Evolutionary conservation across 2,888 invertebrate species (phyloP).

Genomic region (Orthosia gracilis): DNA sequence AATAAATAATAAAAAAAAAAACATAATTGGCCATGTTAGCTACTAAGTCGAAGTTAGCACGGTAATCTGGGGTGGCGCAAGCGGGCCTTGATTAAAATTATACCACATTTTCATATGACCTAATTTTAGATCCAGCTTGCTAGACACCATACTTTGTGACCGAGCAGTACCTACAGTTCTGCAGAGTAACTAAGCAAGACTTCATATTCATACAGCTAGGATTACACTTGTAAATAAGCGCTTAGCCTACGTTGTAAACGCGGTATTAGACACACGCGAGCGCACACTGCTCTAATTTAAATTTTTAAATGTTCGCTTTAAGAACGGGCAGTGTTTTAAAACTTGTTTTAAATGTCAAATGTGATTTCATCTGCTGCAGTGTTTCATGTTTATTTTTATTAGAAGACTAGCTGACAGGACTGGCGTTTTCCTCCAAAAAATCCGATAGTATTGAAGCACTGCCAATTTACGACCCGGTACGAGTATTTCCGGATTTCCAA

Average conservation of each 20-base stretch:
- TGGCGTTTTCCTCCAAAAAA: too few relatives aligned
- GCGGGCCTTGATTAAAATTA: too few relatives aligned
- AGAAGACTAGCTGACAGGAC: too few relatives aligned
- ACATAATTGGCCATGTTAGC: too few relatives aligned
- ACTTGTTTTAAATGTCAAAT: background rate
- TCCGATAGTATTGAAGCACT: too few relatives aligned
- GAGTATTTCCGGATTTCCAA: too few relatives aligned
- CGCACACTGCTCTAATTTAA: conserved; percentile 23
- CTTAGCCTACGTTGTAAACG: conserved; percentile 45
- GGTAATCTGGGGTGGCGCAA: too few relatives aligned
- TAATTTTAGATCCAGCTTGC: conserved; percentile 3
- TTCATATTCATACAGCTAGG: conserved; percentile 62
- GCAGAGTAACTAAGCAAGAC: conserved; percentile 28
- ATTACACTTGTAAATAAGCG: conserved; percentile 70
- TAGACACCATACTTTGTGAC: conserved; percentile 17
- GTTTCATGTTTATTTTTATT: background rate
- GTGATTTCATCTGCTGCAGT: background rate
- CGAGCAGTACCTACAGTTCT: conserved; percentile 8
- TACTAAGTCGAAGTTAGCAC: too few relatives aligned
- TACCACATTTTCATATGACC: conserved; percentile 8
- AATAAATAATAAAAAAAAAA: too few relatives aligned
- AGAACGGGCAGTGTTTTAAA: background rate
- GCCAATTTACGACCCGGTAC: too few relatives aligned
- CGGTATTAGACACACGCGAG: conserved; percentile 40
- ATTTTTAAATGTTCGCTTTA: conserved; percentile 11